These are phyloP conservation scores for Pangasius mekongensis DNA, from an alignment of 2,797 vertebrate species.

Conservation along the genomic window DNA sequence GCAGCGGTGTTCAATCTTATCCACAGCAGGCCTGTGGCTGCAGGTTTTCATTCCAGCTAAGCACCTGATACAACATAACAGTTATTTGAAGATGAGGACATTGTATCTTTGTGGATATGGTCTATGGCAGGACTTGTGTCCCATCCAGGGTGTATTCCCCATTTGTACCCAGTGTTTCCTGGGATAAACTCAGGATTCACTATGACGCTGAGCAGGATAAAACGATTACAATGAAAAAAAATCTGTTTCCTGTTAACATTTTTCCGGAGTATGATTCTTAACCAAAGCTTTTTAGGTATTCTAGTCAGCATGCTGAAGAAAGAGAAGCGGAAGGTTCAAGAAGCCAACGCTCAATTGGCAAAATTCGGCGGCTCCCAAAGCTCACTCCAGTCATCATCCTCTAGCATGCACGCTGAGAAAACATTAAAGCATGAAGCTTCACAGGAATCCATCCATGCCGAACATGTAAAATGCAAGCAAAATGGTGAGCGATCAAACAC, in stretches of 20 bases:
- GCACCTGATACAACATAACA: neutral
- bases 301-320: constrained; percentile 89
- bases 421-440: constrained; percentile 47
- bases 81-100: neutral
- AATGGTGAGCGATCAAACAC: constrained; percentile 72
- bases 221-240: neutral
- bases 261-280: constrained; percentile 68
- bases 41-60: neutral
- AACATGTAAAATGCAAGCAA: constrained; percentile 59
- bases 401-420: constrained; percentile 50
- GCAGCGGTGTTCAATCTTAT: neutral
- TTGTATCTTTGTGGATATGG: neutral
- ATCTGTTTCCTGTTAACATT: neutral
- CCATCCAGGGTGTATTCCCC: neutral
- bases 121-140: neutral
- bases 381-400: constrained; percentile 10
- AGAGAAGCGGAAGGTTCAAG: constrained; percentile 82
- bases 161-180: neutral
- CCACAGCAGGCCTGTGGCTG: neutral
- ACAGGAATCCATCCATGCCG: constrained; percentile 44
- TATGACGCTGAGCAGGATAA: neutral
- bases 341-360: constrained; percentile 67
- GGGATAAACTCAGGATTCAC: neutral
- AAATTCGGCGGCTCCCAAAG: constrained; percentile 48
- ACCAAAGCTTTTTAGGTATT: constrained; percentile 77